Conservation (phyloP, 2,113 vertebrate species). For the Hylia prasina region DNA sequence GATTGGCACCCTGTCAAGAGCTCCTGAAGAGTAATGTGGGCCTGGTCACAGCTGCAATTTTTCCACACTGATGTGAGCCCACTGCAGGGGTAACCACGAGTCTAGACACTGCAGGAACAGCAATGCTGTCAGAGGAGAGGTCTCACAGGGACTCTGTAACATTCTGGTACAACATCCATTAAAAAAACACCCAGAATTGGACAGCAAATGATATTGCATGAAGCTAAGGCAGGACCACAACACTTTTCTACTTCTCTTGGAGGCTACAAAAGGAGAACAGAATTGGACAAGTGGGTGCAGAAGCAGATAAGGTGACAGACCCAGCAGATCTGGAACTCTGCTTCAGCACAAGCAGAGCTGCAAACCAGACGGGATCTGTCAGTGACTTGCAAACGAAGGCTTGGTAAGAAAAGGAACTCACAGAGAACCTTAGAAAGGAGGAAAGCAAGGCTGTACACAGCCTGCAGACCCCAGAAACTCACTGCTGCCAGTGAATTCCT, state of each 20-base stretch:
- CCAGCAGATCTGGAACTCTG: not conserved
- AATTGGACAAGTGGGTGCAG: not conserved
- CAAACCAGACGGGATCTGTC: not conserved
- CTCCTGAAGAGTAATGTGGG: not conserved
- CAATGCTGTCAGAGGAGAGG: not conserved
- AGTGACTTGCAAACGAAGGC: not conserved
- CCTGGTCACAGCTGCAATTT: not conserved
- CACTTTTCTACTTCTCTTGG: not conserved
- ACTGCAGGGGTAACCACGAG: not conserved
- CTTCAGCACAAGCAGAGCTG: not conserved
- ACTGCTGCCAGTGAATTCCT: not conserved
- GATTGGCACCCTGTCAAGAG: not conserved
- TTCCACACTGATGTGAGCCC: not conserved
- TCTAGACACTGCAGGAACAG: not conserved
- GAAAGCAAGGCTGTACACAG: not conserved
- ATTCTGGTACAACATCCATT: not conserved
- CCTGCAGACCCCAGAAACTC: not conserved
- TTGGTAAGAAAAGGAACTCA: not conserved
- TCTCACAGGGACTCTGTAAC: not conserved
- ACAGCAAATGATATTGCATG: not conserved
- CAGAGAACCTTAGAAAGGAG: not conserved
- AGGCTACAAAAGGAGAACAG: not conserved
- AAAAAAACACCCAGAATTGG: not conserved
- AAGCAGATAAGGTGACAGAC: not conserved
- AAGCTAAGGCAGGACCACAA: not conserved